These are phyloP conservation scores for Zophobas morio DNA, from an alignment of 1,140 invertebrate genomes.

Conservation along the genomic window DNA sequence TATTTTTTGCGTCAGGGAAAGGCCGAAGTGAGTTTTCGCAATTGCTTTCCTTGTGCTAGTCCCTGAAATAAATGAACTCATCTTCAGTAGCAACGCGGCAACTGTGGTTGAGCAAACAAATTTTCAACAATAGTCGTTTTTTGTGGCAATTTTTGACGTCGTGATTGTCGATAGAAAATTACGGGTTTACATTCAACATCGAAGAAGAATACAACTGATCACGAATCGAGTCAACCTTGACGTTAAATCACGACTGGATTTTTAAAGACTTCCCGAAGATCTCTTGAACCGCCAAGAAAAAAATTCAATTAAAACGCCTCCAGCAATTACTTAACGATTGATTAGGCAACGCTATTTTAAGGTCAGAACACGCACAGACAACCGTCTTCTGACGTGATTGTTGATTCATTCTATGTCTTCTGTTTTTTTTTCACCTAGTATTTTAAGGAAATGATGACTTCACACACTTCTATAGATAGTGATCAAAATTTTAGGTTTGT, in stretches of 20 bases:
- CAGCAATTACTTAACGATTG: background rate
- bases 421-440: too few relatives aligned
- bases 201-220: conserved; percentile 8
- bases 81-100: too few relatives aligned
- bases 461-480: too few relatives aligned
- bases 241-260: conserved; percentile 7
- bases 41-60: too few relatives aligned
- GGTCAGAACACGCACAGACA: background rate
- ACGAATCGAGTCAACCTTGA: conserved; percentile 4
- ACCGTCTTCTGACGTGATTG: background rate
- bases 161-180: conserved; percentile 8
- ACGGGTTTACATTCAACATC: conserved; percentile 6
- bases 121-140: background rate
- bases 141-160: background rate
- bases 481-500: too few relatives aligned
- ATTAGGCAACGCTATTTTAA: background rate
- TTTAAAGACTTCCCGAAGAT: background rate
- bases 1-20: too few relatives aligned
- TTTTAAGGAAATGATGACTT: too few relatives aligned
- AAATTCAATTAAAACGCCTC: conserved; percentile 1
- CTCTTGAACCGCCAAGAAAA: background rate
- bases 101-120: too few relatives aligned
- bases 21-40: background rate
- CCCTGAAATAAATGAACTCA: too few relatives aligned
- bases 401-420: background rate